Evolutionary conservation across 2,888 invertebrate genomes (phyloP).

Genomic region (Eubasilissa splendida): DNA sequence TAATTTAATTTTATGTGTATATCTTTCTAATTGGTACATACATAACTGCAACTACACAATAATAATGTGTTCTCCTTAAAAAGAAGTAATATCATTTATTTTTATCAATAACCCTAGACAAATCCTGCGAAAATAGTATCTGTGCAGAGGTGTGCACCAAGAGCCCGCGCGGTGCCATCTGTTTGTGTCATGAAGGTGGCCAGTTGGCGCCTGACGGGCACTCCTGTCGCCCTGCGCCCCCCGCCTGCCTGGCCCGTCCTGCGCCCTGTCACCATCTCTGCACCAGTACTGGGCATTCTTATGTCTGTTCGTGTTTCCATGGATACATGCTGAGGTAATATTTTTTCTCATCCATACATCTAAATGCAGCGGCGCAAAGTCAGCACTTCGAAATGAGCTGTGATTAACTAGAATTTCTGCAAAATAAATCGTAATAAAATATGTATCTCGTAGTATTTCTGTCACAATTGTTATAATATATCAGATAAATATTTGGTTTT

Average conservation of each 20-base stretch:
- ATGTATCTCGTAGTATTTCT: no score
- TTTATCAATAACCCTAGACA: constrained; percentile 61
- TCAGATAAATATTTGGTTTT: no score
- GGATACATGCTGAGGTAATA: constrained; percentile 72
- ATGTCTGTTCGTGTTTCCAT: constrained; percentile 74
- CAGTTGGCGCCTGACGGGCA: constrained; percentile 69
- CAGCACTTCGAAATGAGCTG: no score
- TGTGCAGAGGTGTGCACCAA: constrained; percentile 76
- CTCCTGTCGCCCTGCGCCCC: constrained; percentile 80
- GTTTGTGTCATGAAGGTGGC: constrained; percentile 78
- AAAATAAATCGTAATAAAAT: no score
- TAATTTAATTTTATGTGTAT: no score
- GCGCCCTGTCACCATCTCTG: constrained; percentile 79
- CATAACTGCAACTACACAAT: no score
- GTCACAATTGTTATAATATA: no score
- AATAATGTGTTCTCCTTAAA: no score
- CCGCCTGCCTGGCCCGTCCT: constrained; percentile 73
- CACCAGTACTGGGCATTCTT: constrained; percentile 69
- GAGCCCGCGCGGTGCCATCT: constrained; percentile 79
- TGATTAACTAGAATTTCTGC: no score
- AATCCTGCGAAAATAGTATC: constrained; percentile 67
- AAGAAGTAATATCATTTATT: no score
- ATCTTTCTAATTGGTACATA: no score
- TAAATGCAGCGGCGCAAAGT: not conserved
- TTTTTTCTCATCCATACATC: not conserved